Evolutionary conservation across 2,888 invertebrate genomes (phyloP), one percentile per base, ranked within the genome.

Genomic region (Platycnemis pennipes): DNA sequence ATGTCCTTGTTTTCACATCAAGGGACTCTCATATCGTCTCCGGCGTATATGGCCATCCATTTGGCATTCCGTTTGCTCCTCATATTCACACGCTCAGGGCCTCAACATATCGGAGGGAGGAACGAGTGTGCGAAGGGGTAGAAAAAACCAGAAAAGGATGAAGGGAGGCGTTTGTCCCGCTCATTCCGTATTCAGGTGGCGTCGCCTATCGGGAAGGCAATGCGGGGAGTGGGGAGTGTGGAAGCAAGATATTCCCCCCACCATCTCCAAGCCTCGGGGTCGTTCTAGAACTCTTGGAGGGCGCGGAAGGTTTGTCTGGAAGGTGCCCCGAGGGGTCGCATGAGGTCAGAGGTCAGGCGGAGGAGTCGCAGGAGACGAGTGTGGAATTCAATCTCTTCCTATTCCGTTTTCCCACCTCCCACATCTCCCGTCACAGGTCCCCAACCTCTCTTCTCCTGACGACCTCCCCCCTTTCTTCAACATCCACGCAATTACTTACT

Each of bases 301-400:
- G 26, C 26, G 22, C 19, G n/a, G 69, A 44, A n/a, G 53, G 31
- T 46, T 44, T 44, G 87, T 46, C 26, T n/a, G 46, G 44, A 26
- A 87, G 87, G 87, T 46, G 87, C 45, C 45, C 8, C 26, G 8
- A 45, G 91, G 44, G 91, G 91, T 44, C 91, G 42, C 44, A 4
- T 8, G 91, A 69, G 63, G 91, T 91, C 63, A 69, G 63, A 44
- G 63, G 63, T 91, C 91, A 56, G 56, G 56, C 87, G 11, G 87
- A 46, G 87, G 44, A 86, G 86, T 87, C 87, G 42, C 42, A 56
- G 31, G 56, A 63, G 89, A 89, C 53, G 89, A 89, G 89, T 56
- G 89, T 56, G 89, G 89, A 89, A 89, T 89, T 89, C 89, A 89
- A 89, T 89, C 89, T 89, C 89, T 89, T 89, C 89, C 89, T 89